A percentile compares a stretch with the other conserved stretches of the same genome.
These are phyloP conservation scores for Limulus polyphemus DNA, from an alignment of 2,888 invertebrate species.

Conservation along the genomic window DNA sequence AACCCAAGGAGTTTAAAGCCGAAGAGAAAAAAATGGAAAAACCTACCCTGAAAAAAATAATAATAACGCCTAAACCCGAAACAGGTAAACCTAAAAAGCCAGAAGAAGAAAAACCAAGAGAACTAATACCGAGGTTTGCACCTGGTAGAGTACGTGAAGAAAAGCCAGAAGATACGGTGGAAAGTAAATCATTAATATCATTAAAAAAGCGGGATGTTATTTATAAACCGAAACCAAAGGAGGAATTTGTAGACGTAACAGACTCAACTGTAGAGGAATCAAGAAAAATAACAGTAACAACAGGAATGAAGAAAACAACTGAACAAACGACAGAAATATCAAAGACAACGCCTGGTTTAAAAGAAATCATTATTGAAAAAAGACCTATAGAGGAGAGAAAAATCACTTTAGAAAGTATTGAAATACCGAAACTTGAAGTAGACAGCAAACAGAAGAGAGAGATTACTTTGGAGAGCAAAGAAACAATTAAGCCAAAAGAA, in stretches of 20 bases:
- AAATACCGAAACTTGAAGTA: constrained; percentile 21
- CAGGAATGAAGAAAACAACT: not conserved
- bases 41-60: constrained; percentile 12
- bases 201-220: not conserved
- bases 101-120: constrained; percentile 6
- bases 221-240: constrained; percentile 6
- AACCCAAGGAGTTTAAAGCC: too few relatives aligned
- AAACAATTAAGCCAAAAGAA: constrained; percentile 6
- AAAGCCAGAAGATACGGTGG: too few relatives aligned
- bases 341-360: not conserved
- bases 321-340: constrained; percentile 4
- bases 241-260: constrained; percentile 12
- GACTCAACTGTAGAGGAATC: constrained; percentile 11
- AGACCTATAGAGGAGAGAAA: not conserved
- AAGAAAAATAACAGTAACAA: constrained; percentile 2
- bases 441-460: constrained; percentile 14
- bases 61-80: constrained; percentile 2
- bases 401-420: constrained; percentile 8
- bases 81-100: constrained; percentile 2
- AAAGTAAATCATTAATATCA: not conserved
- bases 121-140: not conserved
- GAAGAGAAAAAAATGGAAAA: not conserved
- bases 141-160: too few relatives aligned
- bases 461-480: constrained; percentile 11
- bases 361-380: constrained; percentile 9